Percentiles rank a stretch among this genome's conserved stretches.
Conservation (phyloP, 2,113 vertebrate species). For the Ailuropoda melanoleuca region DNA sequence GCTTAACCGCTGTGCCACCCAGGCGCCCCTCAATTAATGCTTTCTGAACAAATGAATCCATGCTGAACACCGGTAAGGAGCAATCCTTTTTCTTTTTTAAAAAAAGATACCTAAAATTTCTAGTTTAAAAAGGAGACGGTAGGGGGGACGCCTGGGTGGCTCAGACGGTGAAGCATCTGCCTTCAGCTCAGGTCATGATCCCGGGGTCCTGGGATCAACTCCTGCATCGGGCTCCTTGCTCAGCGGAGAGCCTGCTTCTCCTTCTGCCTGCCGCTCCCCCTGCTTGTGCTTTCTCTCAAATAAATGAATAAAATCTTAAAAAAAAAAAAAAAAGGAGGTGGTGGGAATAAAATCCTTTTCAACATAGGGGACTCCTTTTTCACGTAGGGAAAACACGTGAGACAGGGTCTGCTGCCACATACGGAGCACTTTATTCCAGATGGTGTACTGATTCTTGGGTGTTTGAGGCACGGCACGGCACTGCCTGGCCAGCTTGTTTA, state of each 20-base stretch:
- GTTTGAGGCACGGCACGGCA: fast-evolving
- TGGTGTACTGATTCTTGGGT: background rate
- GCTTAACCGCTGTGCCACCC: too few species aligned
- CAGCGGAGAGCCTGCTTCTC: too few species aligned
- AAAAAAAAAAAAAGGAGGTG: background rate
- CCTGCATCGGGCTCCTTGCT: too few species aligned
- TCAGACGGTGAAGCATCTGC: too few species aligned
- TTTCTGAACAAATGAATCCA: background rate
- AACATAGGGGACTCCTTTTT: background rate
- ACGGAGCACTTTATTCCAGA: background rate
- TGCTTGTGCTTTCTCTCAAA: too few species aligned
- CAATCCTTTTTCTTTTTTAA: background rate
- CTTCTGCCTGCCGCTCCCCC: too few species aligned
- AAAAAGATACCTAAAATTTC: background rate
- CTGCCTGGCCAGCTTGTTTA: background rate
- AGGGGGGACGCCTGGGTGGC: background rate
- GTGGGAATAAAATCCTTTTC: background rate
- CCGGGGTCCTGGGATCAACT: too few species aligned
- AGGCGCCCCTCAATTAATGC: background rate
- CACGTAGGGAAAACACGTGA: background rate
- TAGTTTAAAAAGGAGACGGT: background rate
- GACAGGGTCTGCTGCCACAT: background rate
- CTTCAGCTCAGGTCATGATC: too few species aligned
- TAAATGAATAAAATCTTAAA: too few species aligned
- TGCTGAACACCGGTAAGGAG: background rate